Conservation (phyloP, 2,113 vertebrate genomes). For the Myodes glareolus region DNA sequence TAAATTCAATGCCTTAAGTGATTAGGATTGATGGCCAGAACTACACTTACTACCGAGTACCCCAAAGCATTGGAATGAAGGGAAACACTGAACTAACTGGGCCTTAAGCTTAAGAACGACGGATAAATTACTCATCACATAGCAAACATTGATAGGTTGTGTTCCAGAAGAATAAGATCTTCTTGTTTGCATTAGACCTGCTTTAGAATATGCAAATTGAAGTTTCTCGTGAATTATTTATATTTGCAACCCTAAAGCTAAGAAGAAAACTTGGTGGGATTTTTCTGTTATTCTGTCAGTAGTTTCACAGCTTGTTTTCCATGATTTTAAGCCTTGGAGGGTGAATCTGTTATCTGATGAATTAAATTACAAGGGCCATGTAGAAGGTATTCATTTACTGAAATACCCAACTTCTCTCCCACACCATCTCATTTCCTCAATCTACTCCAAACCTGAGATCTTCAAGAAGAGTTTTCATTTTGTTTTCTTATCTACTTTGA, state of each 20-base stretch:
- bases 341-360: slow-evolving; percentile 4
- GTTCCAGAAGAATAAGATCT: not conserved
- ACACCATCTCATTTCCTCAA: not conserved
- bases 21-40: slow-evolving; percentile 52
- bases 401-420: not conserved
- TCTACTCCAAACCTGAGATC: not conserved
- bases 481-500: not conserved
- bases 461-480: slow-evolving; percentile 11
- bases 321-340: slow-evolving; percentile 27
- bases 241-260: not conserved
- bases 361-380: slow-evolving; percentile 32
- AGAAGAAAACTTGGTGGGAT: slow-evolving; percentile 46
- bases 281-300: slow-evolving; percentile 23
- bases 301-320: slow-evolving; percentile 51
- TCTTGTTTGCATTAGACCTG: slow-evolving; percentile 60
- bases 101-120: not conserved
- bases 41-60: slow-evolving; percentile 35
- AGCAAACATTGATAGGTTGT: slow-evolving; percentile 56
- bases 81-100: slow-evolving; percentile 57
- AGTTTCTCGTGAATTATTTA: slow-evolving; percentile 69
- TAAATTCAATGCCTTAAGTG: slow-evolving; percentile 39
- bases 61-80: slow-evolving; percentile 42
- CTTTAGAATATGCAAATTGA: slow-evolving; percentile 44
- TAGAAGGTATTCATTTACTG: not conserved
- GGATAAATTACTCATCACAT: not conserved